Evolutionary conservation across 2,888 invertebrate genomes (phyloP).

Genomic region (Limnephilus auricula): DNA sequence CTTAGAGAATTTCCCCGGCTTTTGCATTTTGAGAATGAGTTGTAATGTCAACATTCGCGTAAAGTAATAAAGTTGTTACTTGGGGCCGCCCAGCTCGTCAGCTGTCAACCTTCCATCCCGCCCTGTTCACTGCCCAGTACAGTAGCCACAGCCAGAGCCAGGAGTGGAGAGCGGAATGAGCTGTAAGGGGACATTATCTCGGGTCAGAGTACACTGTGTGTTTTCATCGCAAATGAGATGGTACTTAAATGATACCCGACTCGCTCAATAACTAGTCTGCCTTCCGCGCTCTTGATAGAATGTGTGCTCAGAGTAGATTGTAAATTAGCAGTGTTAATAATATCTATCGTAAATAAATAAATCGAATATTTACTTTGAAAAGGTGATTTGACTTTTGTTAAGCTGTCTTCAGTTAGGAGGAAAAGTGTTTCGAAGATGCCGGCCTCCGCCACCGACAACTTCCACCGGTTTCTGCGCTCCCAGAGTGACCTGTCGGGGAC

Average conservation of each 20-base stretch:
- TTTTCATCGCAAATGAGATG: slow-evolving; percentile 54
- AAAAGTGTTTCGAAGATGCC: slow-evolving; percentile 77
- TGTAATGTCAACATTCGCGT: background rate
- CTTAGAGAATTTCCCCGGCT: background rate
- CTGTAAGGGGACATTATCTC: slow-evolving; percentile 56
- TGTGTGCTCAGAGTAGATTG: background rate
- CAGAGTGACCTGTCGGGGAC: slow-evolving; percentile 74
- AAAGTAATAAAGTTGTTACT: background rate
- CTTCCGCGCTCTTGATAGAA: slow-evolving; percentile 38
- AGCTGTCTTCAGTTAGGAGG: background rate
- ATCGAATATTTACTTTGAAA: background rate
- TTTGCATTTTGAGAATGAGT: background rate
- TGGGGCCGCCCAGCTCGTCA: background rate
- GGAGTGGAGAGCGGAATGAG: background rate
- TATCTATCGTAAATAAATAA: background rate
- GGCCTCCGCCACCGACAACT: slow-evolving; percentile 82
- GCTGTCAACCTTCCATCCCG: background rate
- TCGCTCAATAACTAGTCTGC: slow-evolving; percentile 53
- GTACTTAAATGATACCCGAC: slow-evolving; percentile 62
- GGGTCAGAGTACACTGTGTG: slow-evolving; percentile 65
- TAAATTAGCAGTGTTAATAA: background rate
- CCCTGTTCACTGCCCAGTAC: background rate
- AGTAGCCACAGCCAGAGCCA: background rate
- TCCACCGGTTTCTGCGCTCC: slow-evolving; percentile 78
- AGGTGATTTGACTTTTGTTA: slow-evolving; percentile 15